Percentiles rank a stretch among this genome's conserved stretches.
phyloP scores from a whole-genome alignment of 2,113 vertebrate genomes.

The Parotia lawesii region DNA sequence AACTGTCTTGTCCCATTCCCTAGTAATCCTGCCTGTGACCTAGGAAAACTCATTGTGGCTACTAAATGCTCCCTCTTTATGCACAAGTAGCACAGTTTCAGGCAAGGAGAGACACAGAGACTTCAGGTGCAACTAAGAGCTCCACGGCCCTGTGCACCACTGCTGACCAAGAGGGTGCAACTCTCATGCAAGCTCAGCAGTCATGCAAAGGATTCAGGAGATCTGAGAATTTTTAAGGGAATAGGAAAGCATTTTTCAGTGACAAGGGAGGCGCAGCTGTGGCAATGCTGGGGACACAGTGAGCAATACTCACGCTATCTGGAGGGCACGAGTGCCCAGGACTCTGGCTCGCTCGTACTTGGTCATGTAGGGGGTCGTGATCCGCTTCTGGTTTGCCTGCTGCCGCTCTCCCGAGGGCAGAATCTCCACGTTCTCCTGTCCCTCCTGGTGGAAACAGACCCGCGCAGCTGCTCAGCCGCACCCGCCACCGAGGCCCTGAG shows the following conservation, averaged over 20 bases:
- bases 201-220: fast-evolving
- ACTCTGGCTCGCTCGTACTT: slow-evolving; percentile 94
- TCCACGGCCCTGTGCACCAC: fast-evolving
- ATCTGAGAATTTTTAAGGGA: neutral
- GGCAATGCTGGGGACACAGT: fast-evolving
- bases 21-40: neutral
- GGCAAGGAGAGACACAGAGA: neutral
- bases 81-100: neutral
- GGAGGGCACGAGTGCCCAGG: slow-evolving; percentile 91
- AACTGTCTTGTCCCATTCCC: neutral
- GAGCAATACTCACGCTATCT: slow-evolving; percentile 89
- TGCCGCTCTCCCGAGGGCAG: slow-evolving; percentile 90
- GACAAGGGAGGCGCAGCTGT: fast-evolving
- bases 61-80: neutral
- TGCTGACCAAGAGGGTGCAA: neutral
- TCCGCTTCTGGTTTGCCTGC: slow-evolving; percentile 93
- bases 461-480: neutral
- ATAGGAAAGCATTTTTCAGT: neutral
- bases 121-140: neutral
- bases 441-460: slow-evolving; percentile 76
- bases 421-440: slow-evolving; percentile 92
- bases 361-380: slow-evolving; percentile 96
- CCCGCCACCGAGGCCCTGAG: neutral
- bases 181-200: neutral
- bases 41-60: neutral